phyloP scores from a whole-genome alignment of 2,113 vertebrate genomes.

The Diglossa brunneiventris region DNA sequence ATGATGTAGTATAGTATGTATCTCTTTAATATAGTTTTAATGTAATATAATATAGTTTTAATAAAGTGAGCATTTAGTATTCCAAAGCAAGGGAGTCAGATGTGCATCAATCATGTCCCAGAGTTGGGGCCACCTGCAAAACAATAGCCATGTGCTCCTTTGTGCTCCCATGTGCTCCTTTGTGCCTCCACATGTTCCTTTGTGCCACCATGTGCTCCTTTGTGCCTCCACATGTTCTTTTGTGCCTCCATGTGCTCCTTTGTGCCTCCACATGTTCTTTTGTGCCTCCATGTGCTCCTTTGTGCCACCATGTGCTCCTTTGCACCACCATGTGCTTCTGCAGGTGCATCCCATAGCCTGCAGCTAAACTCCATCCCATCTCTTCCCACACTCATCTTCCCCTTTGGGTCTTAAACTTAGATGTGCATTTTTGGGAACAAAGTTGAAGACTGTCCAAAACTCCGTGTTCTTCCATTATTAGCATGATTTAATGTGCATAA shows the following conservation, averaged over 20 bases:
- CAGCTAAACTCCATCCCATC: neutral
- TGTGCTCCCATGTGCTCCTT: too few relatives aligned
- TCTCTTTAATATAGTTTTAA: too few relatives aligned
- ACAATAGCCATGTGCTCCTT: too few relatives aligned
- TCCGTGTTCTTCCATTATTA: neutral
- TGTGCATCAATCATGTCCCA: too few relatives aligned
- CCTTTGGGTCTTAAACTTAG: neutral
- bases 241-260: neutral
- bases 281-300: too few relatives aligned
- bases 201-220: neutral
- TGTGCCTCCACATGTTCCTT: too few relatives aligned
- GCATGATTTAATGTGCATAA: neutral
- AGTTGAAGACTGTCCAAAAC: neutral
- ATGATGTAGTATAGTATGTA: too few relatives aligned
- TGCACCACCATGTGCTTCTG: neutral
- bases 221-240: too few relatives aligned
- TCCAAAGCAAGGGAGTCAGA: too few relatives aligned
- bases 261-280: neutral
- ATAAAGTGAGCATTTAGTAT: too few relatives aligned
- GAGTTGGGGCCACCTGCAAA: too few relatives aligned
- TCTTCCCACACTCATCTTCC: neutral
- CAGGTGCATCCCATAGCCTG: rapidly evolving
- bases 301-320: neutral
- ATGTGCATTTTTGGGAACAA: neutral
- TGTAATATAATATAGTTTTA: too few relatives aligned